Evolutionary conservation across 2,113 vertebrate species (phyloP).

Genomic region (Chaetura pelagica): DNA sequence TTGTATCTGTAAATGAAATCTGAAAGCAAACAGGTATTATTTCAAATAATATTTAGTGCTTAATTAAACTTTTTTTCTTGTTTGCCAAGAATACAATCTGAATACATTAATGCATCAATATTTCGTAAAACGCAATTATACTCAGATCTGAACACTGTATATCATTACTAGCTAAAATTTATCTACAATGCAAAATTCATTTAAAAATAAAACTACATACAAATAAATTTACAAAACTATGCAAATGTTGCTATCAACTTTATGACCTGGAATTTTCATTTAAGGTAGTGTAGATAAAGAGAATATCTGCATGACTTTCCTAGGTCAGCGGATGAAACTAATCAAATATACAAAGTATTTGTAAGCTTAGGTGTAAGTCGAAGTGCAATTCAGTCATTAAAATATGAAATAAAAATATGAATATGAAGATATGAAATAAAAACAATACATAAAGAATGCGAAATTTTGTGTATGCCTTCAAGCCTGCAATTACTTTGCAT

Average conservation of each 20-base stretch:
- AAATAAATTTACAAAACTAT: conserved; percentile 6
- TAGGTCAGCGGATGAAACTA: background rate
- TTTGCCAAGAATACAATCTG: background rate
- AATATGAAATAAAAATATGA: background rate
- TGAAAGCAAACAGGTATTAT: conserved; percentile 7
- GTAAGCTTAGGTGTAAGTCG: background rate
- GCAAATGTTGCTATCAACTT: background rate
- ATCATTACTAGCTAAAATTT: background rate
- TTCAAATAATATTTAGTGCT: conserved; percentile 23
- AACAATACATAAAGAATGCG: background rate
- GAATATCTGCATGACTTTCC: background rate
- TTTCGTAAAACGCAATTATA: conserved; percentile 24
- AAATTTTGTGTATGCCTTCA: background rate
- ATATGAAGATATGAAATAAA: background rate
- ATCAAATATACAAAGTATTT: background rate
- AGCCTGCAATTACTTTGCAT: background rate
- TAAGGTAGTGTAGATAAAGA: background rate
- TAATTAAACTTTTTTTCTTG: conserved; percentile 23
- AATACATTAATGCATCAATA: conserved; percentile 4
- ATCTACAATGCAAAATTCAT: background rate
- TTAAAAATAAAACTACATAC: background rate
- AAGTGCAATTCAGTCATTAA: background rate
- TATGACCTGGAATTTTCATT: background rate
- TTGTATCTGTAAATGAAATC: conserved; percentile 20
- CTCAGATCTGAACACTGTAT: background rate